These are phyloP conservation scores for Brachymystax lenok DNA, from an alignment of 2,797 vertebrate species.

Conservation along the genomic window DNA sequence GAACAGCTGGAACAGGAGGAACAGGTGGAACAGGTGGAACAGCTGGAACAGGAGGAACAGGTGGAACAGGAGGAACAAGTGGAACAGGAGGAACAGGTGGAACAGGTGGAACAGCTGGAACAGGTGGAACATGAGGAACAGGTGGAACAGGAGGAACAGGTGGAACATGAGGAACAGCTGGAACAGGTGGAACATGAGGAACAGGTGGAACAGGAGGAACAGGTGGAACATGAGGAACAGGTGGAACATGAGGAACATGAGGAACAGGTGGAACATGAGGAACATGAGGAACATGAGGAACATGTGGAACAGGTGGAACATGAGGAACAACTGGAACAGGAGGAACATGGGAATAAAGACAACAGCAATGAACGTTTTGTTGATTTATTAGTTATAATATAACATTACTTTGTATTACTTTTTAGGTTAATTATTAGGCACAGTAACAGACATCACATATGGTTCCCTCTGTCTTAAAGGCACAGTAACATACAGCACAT, in stretches of 20 bases:
- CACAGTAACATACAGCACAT: too few species aligned
- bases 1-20: slow-evolving; percentile 11
- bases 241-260: background rate
- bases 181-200: slow-evolving; percentile 5
- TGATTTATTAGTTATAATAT: too few species aligned
- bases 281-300: slow-evolving; percentile 8
- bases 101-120: rapidly evolving
- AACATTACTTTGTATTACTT: too few species aligned
- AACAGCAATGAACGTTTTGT: too few species aligned
- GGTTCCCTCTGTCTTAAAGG: too few species aligned
- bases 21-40: slow-evolving; percentile 6
- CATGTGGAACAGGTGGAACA: slow-evolving; percentile 6
- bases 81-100: rapidly evolving
- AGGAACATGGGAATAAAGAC: slow-evolving; percentile 1
- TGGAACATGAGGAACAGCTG: background rate
- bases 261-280: slow-evolving; percentile 11
- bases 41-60: slow-evolving; percentile 10
- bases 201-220: slow-evolving; percentile 13
- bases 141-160: slow-evolving; percentile 19
- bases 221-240: slow-evolving; percentile 16
- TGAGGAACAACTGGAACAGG: background rate
- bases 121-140: slow-evolving; percentile 10
- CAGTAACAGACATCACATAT: too few species aligned
- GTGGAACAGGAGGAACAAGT: slow-evolving; percentile 12
- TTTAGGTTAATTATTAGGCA: too few species aligned